A percentile compares a stretch with the other conserved stretches of the same genome.
phyloP scores from a whole-genome alignment of 2,888 invertebrate species.

The Latrodectus elegans region DNA sequence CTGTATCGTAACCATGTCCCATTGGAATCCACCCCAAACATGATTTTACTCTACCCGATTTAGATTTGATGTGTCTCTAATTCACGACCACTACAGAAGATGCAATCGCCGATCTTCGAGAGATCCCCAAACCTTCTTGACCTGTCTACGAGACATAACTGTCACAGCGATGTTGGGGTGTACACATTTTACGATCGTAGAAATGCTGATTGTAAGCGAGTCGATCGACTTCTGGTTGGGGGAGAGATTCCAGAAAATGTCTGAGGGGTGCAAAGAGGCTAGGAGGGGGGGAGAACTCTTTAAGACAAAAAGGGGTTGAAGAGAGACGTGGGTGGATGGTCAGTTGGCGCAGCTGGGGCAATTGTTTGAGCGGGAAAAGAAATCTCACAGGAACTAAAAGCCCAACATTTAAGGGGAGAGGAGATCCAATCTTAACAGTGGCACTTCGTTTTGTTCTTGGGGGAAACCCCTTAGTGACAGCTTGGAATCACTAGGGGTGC shows the following conservation, averaged over 20 bases:
- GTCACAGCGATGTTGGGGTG: slow-evolving; percentile 34
- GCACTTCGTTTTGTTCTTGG: slow-evolving; percentile 30
- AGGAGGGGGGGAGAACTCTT: slow-evolving; percentile 10
- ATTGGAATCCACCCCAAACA: slow-evolving; percentile 17
- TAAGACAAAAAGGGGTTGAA: slow-evolving; percentile 36
- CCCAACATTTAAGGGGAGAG: slow-evolving; percentile 46
- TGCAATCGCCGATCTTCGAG: slow-evolving; percentile 21
- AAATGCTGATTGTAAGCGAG: slow-evolving; percentile 26
- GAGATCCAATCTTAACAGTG: slow-evolving; percentile 53
- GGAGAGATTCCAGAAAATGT: neutral
- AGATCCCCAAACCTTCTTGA: slow-evolving; percentile 4
- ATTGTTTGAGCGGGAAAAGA: slow-evolving; percentile 29
- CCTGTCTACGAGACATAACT: slow-evolving; percentile 55
- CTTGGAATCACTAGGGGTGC: slow-evolving; percentile 36
- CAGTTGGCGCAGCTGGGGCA: slow-evolving; percentile 63
- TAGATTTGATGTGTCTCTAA: slow-evolving; percentile 10
- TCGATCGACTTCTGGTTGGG: slow-evolving; percentile 19
- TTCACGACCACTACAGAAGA: slow-evolving; percentile 14
- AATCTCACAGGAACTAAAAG: slow-evolving; percentile 59
- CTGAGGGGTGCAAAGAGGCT: neutral
- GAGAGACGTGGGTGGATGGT: slow-evolving; percentile 34
- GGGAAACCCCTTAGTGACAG: slow-evolving; percentile 55
- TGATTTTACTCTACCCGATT: slow-evolving; percentile 4
- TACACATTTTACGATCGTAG: slow-evolving; percentile 56
- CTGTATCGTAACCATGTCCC: slow-evolving; percentile 2